A percentile compares a stretch with the other conserved stretches of the same genome.
These are phyloP conservation scores for Pseudoips prasinana DNA, from an alignment of 2,888 invertebrate species.

Conservation along the genomic window DNA sequence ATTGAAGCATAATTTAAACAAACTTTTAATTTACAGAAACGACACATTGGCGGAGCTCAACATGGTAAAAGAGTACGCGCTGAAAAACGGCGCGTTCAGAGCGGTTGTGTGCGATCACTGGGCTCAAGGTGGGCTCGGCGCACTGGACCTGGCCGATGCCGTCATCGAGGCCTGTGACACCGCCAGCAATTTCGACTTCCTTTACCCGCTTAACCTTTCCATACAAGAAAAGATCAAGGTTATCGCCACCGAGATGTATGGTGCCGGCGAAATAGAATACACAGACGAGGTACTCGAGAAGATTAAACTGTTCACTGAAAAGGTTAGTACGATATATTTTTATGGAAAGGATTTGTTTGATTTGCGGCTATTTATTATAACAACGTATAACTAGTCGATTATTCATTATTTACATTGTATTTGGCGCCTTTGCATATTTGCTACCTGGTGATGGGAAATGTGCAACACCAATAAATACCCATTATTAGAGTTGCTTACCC, in stretches of 20 bases:
- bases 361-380: not conserved
- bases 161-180: conserved; percentile 89
- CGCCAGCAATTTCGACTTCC: conserved; percentile 83
- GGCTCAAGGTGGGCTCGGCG: conserved; percentile 94
- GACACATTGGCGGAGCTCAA: conserved; percentile 93
- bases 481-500: too few relatives aligned
- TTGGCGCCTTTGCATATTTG: too few relatives aligned
- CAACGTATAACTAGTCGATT: not conserved
- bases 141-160: conserved; percentile 91
- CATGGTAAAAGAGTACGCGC: conserved; percentile 87
- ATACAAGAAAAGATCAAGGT: conserved; percentile 93
- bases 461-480: too few relatives aligned
- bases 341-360: not conserved
- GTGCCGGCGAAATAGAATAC: conserved; percentile 93
- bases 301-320: conserved; percentile 86
- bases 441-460: too few relatives aligned
- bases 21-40: conserved; percentile 80
- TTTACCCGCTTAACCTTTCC: conserved; percentile 86
- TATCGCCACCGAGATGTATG: conserved; percentile 97
- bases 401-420: too few relatives aligned
- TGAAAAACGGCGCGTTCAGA: conserved; percentile 91
- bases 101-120: conserved; percentile 95
- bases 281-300: conserved; percentile 86
- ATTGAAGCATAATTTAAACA: too few relatives aligned
- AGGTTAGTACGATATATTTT: conserved; percentile 83